These are phyloP conservation scores for Parapristionchus giblindavisi DNA, from an alignment of 2,888 invertebrate genomes.

Conservation along the genomic window DNA sequence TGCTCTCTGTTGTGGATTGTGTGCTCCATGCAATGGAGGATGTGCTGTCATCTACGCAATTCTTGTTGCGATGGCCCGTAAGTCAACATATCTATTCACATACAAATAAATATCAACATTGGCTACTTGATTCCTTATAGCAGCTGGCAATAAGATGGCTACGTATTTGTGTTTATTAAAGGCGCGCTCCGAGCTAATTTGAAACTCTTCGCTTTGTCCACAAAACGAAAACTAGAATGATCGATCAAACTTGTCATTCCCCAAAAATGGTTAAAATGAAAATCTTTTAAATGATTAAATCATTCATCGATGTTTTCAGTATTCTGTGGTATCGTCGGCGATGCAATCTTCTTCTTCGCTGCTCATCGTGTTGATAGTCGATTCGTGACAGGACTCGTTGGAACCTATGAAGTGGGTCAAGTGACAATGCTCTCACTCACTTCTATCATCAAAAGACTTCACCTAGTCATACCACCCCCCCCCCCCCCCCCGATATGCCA, in stretches of 20 bases:
- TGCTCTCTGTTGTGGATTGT: conserved; percentile 61
- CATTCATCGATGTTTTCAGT: conserved; percentile 40
- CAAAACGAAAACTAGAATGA: neutral
- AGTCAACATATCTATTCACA: conserved; percentile 21
- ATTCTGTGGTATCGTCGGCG: conserved; percentile 52
- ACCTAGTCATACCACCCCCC: too few species aligned
- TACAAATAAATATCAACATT: neutral
- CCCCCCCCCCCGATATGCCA: too few species aligned
- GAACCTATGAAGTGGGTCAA: conserved; percentile 62
- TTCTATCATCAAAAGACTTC: too few species aligned
- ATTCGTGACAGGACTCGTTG: conserved; percentile 67
- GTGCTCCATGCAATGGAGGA: conserved; percentile 65
- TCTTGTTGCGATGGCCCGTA: conserved; percentile 61
- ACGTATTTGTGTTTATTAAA: neutral
- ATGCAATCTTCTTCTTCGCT: conserved; percentile 67
- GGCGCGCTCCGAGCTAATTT: neutral
- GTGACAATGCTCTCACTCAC: neutral
- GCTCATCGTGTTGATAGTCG: conserved; percentile 68
- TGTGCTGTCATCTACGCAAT: conserved; percentile 64
- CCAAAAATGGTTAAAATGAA: neutral
- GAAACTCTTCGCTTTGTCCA: neutral
- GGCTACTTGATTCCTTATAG: neutral
- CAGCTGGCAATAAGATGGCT: neutral
- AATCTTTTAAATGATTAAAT: neutral
- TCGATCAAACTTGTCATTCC: neutral